Evolutionary conservation across 2,888 invertebrate genomes (phyloP), one percentile per base, ranked within the genome.

Genomic region (Ormyrus thymus): DNA sequence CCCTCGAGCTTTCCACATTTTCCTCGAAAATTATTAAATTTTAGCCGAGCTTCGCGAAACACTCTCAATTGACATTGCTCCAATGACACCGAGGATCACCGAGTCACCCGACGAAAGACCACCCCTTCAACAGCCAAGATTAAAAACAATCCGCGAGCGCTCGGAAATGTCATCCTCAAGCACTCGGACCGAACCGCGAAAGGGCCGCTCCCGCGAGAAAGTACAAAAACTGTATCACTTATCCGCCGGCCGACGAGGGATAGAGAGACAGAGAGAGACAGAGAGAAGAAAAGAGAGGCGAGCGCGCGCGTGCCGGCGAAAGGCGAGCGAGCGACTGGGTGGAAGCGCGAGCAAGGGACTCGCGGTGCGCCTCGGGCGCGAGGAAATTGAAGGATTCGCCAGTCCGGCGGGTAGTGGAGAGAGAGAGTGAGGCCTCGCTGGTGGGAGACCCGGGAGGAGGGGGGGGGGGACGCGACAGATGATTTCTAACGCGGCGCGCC

Each of bases 331-430:
- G 55, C 53, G 75, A 61, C 15, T 29, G 29, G 29, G 29, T 29
- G 29, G 29, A 29, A 29, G 29, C 29, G 29, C 29, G 29, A 29
- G 29, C 29, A 29, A 29, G 29, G 29, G 29, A 29, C 29, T 29
- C 29, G 29, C 29, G 29, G 3, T 29, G 29, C 3, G 29, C 4
- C 29, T 29, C 29, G 29, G 29, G 4, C 29, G 29, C 29, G 29
- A 29, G 50, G 51, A 61, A 62, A 70, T 69, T 66, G 70, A 76
- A 79, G 75, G 76, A 78, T 70, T 62, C 61, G 56, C 50, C 6
- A 11, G 10, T 2, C 29, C 48, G 13, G 8, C 72, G 61, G 7
- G n/a, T n/a, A n/a, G 45, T 1, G 29, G 65, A 59, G 58, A 72
- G 77, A 72, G 77, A 72, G 77, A 77, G 71, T n/a, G 77, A 45